Base-by-base conservation (phyloP, 2,113 vertebrate species). In the Argyrosomus japonicus region DNA sequence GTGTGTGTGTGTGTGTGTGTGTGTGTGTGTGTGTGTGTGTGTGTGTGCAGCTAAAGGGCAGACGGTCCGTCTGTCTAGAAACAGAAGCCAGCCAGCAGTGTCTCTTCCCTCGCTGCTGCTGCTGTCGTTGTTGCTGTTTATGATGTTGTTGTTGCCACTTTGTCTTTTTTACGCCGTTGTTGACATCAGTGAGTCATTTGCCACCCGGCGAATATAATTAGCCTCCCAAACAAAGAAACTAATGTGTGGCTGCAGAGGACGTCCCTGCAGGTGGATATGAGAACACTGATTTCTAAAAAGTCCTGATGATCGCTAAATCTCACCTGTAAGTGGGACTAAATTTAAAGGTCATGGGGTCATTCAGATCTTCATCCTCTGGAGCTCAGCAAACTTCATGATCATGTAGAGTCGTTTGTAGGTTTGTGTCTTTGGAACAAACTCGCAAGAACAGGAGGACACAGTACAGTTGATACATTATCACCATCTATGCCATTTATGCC, bases 21-120 rank as follows among this genome's bases (percentile, higher is more conserved):
- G 54, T 68, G 60, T 61, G 67, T 72, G 83, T 54, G 57, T 79
- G 87, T 62, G 69, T 71, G 47, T 29, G 32, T 21, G 23, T 50
- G 57, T 27, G 68, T 40, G 32, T 27, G 57, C 47, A 17, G 62
- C 71, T 78, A 65, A 82, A 82, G 79, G 79, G 70, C 84, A 88
- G 79, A 61, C 32, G 12, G 23, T 56, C 70, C 75, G 51, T 87
- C 86, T 91, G 89, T 88, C 54, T 74, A 73, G 47, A 78, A 88
- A 80, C 68, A 56, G 83, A 60, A 77, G 62, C 82, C 67, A 74
- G 75, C 83, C 67, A 74, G 75, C 83, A 77, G 72, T 32, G 27
- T 74, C 54, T 51, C 68, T 48, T 12, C 32, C 81, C 62, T 60
- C 62, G 40, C 68, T n/a, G 43, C 74, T 76, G 77, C 13, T 74